Conservation (phyloP, 35 echinoderm and acorn worm genomes). For the Nesometra sesokonis region DNA sequence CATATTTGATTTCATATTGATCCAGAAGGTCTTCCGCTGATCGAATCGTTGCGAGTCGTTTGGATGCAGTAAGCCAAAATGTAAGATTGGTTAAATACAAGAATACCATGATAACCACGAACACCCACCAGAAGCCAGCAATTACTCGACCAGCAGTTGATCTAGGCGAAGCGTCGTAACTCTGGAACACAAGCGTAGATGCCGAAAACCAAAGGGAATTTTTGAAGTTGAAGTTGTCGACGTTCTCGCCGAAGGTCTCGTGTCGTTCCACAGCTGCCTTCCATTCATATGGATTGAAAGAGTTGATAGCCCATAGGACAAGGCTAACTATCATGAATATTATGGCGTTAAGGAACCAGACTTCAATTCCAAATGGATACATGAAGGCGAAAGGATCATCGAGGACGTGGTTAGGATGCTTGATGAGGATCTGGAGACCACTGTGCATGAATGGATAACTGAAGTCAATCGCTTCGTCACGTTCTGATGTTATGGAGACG, state of each 20-base stretch:
- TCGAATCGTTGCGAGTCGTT: constrained; percentile 47
- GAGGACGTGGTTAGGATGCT: constrained; percentile 60
- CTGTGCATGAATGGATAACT: constrained; percentile 88
- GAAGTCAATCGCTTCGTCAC: constrained; percentile 71
- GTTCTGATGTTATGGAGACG: constrained; percentile 65
- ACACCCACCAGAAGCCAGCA: constrained; percentile 91
- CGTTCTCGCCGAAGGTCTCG: constrained; percentile 75
- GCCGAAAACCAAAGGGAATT: constrained; percentile 91
- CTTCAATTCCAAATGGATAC: constrained; percentile 78
- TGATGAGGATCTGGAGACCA: constrained; percentile 72
- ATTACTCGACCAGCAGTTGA: constrained; percentile 75
- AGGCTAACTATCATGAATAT: constrained; percentile 58
- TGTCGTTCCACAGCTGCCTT: constrained; percentile 51
- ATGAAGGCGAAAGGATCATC: constrained; percentile 82
- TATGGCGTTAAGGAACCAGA: constrained; percentile 84
- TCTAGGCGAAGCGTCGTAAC: constrained; percentile 70
- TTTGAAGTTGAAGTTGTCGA: constrained; percentile 73
- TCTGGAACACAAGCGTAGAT: constrained; percentile 79
- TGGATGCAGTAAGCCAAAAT: constrained; percentile 79
- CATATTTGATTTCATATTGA: constrained; percentile 69
- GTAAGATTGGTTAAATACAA: constrained; percentile 81
- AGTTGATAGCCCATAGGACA: constrained; percentile 63
- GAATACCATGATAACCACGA: constrained; percentile 90
- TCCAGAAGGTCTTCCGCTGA: constrained; percentile 45
- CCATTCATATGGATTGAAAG: constrained; percentile 93